Evolutionary conservation across 2,888 invertebrate species (phyloP), one percentile per base, ranked within the genome.

Genomic region (Erebia aethiops): DNA sequence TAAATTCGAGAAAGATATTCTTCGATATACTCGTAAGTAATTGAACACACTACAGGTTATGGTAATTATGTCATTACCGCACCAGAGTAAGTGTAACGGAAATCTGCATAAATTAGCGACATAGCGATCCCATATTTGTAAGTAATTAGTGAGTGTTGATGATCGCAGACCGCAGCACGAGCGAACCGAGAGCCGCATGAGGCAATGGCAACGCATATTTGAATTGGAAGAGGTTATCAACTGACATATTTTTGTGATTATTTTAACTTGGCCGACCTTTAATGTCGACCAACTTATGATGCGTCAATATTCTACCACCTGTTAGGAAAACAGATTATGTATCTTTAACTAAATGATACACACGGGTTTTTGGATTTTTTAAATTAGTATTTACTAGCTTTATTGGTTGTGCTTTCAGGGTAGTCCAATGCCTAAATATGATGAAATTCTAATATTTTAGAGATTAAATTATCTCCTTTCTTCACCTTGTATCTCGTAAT

Each of bases 21-120:
- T 11, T 58, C 35, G n/a, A 14, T 46, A 46, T 41, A 35, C 10
- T 8, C 16, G 11, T 51, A 35, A 1, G 10, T 60, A 62, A 14
- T 49, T 21, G 14, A 62, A 13, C 26, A 57, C 26, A 26, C 18
- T 21, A 57, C 26, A 14, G 10, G 54, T 57, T 26, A 62, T 62
- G 62, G 2, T 49, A 62, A 49, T 64, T 18, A 54, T 41, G 18
- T 54, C n/a, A 54, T 64, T 54, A 54, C 52, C n/a, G 35, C 26
- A 64, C 54, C 52, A 41, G 16, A 54, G 16, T 64, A 51, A 64
- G 54, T 54, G 41, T 64, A 64, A 64, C 64, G 64, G 64, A 64
- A 64, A 64, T 64, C 64, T 64, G 64, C 64, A 64, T 52, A 54
- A 16, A 64, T 64, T 54, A 54, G 54, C 52, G 11, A 51, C 64